phyloP scores from a whole-genome alignment of 2,888 invertebrate genomes.

The Amblyjoppa proteus region DNA sequence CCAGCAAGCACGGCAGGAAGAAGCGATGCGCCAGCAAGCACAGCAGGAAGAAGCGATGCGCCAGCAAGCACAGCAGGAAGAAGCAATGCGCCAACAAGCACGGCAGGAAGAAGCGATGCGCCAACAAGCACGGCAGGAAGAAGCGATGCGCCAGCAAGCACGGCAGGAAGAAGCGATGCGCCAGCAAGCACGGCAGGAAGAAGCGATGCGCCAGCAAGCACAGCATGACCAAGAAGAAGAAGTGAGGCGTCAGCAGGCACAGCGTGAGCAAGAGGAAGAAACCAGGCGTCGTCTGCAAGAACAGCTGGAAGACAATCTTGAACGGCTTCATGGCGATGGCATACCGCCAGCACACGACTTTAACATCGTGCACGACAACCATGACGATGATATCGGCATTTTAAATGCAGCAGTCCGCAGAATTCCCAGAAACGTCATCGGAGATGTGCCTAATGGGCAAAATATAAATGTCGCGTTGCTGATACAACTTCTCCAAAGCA shows the following conservation, averaged over 20 bases:
- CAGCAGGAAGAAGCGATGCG: background rate
- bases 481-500: slow-evolving; percentile 17
- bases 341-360: background rate
- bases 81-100: no score
- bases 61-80: no score
- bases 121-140: no score
- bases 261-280: background rate
- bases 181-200: no score
- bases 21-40: background rate
- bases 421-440: background rate
- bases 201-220: no score
- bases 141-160: no score
- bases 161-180: no score
- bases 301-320: background rate
- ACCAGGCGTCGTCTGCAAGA: background rate
- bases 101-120: no score
- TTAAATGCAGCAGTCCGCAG: background rate
- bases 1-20: no score
- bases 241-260: background rate
- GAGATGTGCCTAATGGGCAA: background rate
- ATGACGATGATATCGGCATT: slow-evolving; percentile 2
- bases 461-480: background rate
- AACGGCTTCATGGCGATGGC: background rate
- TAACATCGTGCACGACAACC: background rate
- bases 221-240: background rate